A percentile compares a stretch with the other conserved stretches of the same genome.
phyloP scores from a whole-genome alignment of 2,113 vertebrate species.

The Pteronura brasiliensis region DNA sequence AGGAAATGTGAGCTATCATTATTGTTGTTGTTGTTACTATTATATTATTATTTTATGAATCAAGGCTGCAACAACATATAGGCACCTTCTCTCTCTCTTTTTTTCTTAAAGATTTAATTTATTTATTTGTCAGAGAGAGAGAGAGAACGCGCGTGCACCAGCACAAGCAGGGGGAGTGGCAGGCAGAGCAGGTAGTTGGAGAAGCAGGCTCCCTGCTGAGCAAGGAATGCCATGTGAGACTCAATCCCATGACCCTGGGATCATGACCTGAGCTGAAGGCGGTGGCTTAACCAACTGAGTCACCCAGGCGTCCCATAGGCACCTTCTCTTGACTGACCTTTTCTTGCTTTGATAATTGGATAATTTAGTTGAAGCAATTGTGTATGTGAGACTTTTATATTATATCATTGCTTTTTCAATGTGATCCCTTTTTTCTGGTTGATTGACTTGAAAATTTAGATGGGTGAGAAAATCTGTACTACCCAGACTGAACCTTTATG shows the following conservation, averaged over 20 bases:
- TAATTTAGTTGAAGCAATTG: neutral
- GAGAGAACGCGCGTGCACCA: no score
- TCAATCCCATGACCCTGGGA: no score
- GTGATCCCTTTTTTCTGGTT: neutral
- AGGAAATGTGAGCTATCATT: neutral
- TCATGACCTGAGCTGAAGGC: no score
- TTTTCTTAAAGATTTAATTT: no score
- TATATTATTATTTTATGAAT: neutral
- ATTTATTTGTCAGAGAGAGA: no score
- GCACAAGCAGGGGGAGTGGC: no score
- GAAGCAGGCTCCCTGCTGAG: no score
- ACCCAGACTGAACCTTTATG: neutral
- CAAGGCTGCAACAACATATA: neutral
- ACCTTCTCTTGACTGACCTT: neutral
- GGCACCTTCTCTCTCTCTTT: neutral
- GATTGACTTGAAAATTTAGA: neutral
- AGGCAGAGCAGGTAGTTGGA: no score
- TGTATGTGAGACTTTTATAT: neutral
- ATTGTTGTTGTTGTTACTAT: neutral
- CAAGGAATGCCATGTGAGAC: no score
- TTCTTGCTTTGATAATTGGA: neutral
- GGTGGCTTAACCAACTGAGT: no score
- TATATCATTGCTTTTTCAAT: neutral
- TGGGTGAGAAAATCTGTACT: neutral
- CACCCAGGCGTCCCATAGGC: no score